These are phyloP conservation scores for Pachymerium ferrugineum DNA, from an alignment of 2,888 invertebrate species.

Conservation along the genomic window DNA sequence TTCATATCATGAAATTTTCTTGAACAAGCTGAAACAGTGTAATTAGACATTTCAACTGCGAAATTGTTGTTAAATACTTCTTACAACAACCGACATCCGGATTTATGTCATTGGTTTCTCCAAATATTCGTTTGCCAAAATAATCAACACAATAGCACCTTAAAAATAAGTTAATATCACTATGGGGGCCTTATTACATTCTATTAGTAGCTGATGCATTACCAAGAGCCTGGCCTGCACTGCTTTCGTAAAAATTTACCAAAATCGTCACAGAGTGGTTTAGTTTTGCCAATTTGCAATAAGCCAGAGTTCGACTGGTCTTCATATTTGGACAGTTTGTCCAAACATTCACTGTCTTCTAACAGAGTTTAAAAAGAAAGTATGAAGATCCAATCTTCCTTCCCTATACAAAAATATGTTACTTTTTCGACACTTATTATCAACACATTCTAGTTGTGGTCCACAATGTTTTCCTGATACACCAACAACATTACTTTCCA, in stretches of 20 bases:
- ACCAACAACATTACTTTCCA: not conserved
- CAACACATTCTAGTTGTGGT: not conserved
- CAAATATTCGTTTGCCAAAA: conserved; percentile 61
- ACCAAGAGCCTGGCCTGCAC: conserved; percentile 64
- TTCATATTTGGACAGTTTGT: not conserved
- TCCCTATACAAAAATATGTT: not conserved
- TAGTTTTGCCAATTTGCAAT: conserved; percentile 54
- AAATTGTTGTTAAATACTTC: conserved; percentile 33
- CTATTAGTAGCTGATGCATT: conserved; percentile 45
- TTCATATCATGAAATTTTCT: not conserved
- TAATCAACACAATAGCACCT: conserved; percentile 50
- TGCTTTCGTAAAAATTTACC: conserved; percentile 57
- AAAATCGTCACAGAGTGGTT: conserved; percentile 59
- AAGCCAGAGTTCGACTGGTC: conserved; percentile 45
- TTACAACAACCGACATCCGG: conserved; percentile 55
- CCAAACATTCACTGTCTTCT: not conserved
- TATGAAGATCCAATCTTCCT: not conserved
- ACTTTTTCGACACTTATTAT: not conserved
- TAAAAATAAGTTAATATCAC: conserved; percentile 30
- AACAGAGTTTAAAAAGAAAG: too few species aligned
- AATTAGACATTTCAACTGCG: not conserved
- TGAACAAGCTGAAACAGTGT: conserved; percentile 23
- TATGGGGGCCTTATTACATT: not conserved
- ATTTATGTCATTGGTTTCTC: conserved; percentile 54
- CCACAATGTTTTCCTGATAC: not conserved